Percentiles rank a stretch among this genome's conserved stretches.
phyloP scores from a whole-genome alignment of 2,888 invertebrate species.

The Sphaerophoria rueppellii region DNA sequence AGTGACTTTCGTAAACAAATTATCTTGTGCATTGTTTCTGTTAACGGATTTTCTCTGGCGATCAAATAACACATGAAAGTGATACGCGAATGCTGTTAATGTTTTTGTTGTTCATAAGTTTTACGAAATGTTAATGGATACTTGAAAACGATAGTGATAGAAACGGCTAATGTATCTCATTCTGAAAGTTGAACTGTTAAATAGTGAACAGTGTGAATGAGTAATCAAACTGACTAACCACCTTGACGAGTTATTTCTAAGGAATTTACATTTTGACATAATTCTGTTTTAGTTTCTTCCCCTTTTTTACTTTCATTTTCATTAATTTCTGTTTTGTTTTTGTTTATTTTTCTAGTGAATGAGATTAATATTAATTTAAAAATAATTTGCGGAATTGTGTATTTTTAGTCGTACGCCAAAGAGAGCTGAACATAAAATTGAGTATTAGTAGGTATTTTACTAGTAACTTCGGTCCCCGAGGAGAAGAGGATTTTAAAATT shows the following conservation, averaged over 20 bases:
- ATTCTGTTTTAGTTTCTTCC: slow-evolving; percentile 1
- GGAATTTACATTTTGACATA: slow-evolving; percentile 8
- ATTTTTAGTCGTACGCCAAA: slow-evolving; percentile 57
- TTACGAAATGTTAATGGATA: background rate
- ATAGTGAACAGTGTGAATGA: slow-evolving; percentile 24
- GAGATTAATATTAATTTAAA: slow-evolving; percentile 38
- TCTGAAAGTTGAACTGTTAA: slow-evolving; percentile 19
- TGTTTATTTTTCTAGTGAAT: slow-evolving; percentile 43
- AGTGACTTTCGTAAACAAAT: slow-evolving; percentile 39
- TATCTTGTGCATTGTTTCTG: slow-evolving; percentile 21
- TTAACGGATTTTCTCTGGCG: slow-evolving; percentile 10
- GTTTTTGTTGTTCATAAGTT: slow-evolving; percentile 30
- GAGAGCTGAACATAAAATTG: slow-evolving; percentile 54
- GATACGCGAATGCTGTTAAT: slow-evolving; percentile 32
- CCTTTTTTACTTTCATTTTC: slow-evolving; percentile 29
- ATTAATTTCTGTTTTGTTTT: slow-evolving; percentile 42
- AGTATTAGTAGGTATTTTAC: no score
- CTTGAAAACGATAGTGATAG: background rate
- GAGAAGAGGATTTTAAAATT: slow-evolving; percentile 15
- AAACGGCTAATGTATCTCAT: slow-evolving; percentile 17
- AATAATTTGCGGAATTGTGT: slow-evolving; percentile 62
- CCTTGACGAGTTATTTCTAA: slow-evolving; percentile 8
- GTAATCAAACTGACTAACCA: slow-evolving; percentile 43
- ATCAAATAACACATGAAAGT: slow-evolving; percentile 45
- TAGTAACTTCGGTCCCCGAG: slow-evolving; percentile 30